These are phyloP conservation scores for Heterodera schachtii DNA, from an alignment of 1,140 invertebrate genomes.

Conservation along the genomic window DNA sequence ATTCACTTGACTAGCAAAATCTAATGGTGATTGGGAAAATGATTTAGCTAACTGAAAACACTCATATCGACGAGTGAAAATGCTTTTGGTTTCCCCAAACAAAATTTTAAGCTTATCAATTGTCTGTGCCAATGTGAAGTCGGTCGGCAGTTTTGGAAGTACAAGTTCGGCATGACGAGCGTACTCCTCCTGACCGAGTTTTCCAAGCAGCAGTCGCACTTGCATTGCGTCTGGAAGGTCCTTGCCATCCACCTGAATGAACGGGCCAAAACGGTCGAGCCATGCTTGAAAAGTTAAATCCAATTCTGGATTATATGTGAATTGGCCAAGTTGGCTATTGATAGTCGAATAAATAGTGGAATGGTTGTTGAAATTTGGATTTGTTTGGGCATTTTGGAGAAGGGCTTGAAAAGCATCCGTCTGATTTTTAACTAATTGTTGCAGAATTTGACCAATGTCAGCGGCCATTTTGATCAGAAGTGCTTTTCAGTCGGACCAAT, in stretches of 20 bases:
- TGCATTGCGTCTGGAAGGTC: conserved; percentile 6
- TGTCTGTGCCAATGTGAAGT: neutral
- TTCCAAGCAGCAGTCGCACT: conserved; percentile 26
- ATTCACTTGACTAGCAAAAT: conserved; percentile 10
- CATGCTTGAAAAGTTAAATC: conserved; percentile 12
- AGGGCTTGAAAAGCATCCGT: too few relatives aligned
- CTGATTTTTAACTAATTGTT: too few relatives aligned
- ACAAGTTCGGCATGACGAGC: neutral
- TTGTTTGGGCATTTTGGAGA: too few relatives aligned
- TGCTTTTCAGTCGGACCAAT: too few relatives aligned
- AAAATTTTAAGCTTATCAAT: conserved; percentile 9
- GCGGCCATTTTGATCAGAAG: too few relatives aligned
- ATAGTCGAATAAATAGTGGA: conserved; percentile 6
- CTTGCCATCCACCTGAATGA: conserved; percentile 19
- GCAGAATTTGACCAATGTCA: too few relatives aligned
- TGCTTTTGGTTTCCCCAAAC: neutral
- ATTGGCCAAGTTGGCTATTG: neutral
- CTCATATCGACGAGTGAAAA: conserved; percentile 18
- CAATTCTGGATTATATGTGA: conserved; percentile 13
- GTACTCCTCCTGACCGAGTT: conserved; percentile 16
- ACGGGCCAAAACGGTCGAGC: neutral
- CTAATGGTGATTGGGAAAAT: neutral
- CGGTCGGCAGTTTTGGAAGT: neutral
- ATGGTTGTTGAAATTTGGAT: too few relatives aligned
- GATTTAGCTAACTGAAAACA: conserved; percentile 4